These are phyloP conservation scores for Gonocerus acuteangulatus DNA, from an alignment of 2,888 invertebrate species.

Conservation along the genomic window DNA sequence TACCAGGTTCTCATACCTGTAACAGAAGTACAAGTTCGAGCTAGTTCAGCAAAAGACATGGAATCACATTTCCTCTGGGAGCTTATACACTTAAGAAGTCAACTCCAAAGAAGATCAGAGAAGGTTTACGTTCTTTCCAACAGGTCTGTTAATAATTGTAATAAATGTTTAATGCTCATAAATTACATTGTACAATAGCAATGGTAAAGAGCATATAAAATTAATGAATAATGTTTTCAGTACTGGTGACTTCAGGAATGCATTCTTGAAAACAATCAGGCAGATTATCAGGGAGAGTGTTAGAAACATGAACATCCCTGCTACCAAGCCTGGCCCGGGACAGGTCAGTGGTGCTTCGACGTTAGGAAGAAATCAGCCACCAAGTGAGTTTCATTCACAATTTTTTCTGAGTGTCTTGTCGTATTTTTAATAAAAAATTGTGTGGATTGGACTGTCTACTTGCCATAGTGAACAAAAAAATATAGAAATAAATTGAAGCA, in stretches of 20 bases:
- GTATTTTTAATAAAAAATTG: too few relatives aligned
- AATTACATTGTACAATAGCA: too few relatives aligned
- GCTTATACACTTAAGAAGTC: slow-evolving; percentile 87
- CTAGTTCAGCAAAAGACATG: slow-evolving; percentile 88
- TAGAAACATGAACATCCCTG: slow-evolving; percentile 91
- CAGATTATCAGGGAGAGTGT: slow-evolving; percentile 96
- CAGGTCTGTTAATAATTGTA: too few relatives aligned
- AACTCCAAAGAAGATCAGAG: slow-evolving; percentile 86
- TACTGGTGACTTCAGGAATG: slow-evolving; percentile 91
- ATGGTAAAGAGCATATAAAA: background rate
- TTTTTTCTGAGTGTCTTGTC: too few relatives aligned
- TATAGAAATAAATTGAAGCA: too few relatives aligned
- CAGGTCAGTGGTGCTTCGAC: slow-evolving; percentile 27
- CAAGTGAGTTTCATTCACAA: slow-evolving; percentile 15
- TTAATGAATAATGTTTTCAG: too few relatives aligned
- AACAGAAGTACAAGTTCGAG: slow-evolving; percentile 92
- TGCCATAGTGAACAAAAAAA: too few relatives aligned
- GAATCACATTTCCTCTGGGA: slow-evolving; percentile 97
- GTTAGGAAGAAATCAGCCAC: slow-evolving; percentile 21
- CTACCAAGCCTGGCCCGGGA: slow-evolving; percentile 50
- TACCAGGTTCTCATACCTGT: slow-evolving; percentile 95
- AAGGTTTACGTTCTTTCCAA: slow-evolving; percentile 94
- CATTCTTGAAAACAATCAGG: slow-evolving; percentile 91
- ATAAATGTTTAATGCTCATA: too few relatives aligned
- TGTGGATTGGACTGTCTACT: too few relatives aligned